Base-by-base conservation (phyloP, 92 coral and sea anemone species). In the Hydrozoanthus gracilis region DNA sequence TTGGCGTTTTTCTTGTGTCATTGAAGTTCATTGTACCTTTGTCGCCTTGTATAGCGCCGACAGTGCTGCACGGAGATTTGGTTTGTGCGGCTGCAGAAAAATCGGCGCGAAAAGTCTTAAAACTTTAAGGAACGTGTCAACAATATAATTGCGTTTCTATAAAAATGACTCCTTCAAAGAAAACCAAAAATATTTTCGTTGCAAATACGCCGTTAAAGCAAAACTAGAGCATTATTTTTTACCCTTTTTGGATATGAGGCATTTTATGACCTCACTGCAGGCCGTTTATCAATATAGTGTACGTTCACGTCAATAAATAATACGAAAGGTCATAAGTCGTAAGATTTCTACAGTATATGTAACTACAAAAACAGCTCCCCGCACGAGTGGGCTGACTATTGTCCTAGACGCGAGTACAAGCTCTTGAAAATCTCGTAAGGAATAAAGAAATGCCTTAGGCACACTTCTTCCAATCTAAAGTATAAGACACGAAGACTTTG, bases 301-400 rank as follows among this genome's bases (percentile, higher is more conserved):
- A 35, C 65, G 52, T 54, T 76, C 49, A 54, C 35, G 85, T 47
- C 20, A 80, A 80, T 65, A 80, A 80, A 62, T 46, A 16, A 48
- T 17, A 27, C 61, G 50, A 20, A 8, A 48, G 74, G 74, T 65
- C 73, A 65, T 46, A 65, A 62, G 72, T 44, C 74, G 9, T 47
- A 46, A 7, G 15, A 35, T 80, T 65, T 80, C 1, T 14, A 49
- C 79, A 48, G 27, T 50, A 74, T 48, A 11, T 48, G 60, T 74
- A 6, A 50, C 79, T 49, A 48, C 61, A 50, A 27, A 27, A 27
- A 27, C 39, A 27, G 39, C 39, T 27, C 39, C 39, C 39, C 39
- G 39, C 39, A 27, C 39, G 39, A 27, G 39, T 27, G 39, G 39
- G 39, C 39, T 27, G 39, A 27, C 39, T 27, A 27, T 27, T 27